A percentile compares a stretch with the other conserved stretches of the same genome.
Conservation (phyloP, 35 echinoderm and acorn worm genomes). For the Patiria miniata region DNA sequence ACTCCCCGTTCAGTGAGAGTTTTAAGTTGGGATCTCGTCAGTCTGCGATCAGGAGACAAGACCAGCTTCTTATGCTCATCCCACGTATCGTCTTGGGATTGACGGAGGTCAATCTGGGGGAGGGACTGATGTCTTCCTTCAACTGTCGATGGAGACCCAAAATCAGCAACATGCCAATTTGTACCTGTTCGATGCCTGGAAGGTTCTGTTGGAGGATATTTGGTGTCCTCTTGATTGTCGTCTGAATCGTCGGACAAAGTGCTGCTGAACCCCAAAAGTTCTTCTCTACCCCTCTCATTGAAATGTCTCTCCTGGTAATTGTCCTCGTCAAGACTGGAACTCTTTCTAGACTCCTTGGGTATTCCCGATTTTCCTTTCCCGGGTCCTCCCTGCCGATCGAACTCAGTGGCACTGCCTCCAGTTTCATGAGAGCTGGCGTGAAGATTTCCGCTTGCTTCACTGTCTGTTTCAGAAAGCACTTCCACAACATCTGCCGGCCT, state of each 20-base stretch:
- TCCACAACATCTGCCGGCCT: too few species aligned
- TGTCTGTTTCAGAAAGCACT: too few species aligned
- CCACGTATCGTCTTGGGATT: background rate
- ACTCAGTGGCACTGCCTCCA: too few species aligned
- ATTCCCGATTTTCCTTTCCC: too few species aligned
- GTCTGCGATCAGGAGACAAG: conserved; percentile 14
- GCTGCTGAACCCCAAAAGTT: background rate
- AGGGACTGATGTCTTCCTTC: background rate
- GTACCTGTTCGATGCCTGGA: background rate
- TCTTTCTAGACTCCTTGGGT: too few species aligned
- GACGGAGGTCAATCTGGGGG: background rate
- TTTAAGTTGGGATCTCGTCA: conserved; percentile 13
- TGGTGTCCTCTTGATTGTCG: background rate
- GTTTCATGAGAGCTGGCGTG: too few species aligned
- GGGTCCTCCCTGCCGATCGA: too few species aligned
- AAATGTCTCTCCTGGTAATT: too few species aligned
- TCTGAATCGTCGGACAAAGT: background rate
- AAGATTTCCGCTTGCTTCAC: too few species aligned
- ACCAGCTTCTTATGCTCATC: background rate
- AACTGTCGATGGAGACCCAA: background rate
- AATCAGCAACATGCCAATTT: background rate
- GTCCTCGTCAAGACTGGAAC: too few species aligned
- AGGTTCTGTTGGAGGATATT: background rate
- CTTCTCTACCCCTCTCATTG: too few species aligned
- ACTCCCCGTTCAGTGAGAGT: background rate